Conservation (phyloP, 92 coral and sea anemone species). For the Ricordea florida region DNA sequence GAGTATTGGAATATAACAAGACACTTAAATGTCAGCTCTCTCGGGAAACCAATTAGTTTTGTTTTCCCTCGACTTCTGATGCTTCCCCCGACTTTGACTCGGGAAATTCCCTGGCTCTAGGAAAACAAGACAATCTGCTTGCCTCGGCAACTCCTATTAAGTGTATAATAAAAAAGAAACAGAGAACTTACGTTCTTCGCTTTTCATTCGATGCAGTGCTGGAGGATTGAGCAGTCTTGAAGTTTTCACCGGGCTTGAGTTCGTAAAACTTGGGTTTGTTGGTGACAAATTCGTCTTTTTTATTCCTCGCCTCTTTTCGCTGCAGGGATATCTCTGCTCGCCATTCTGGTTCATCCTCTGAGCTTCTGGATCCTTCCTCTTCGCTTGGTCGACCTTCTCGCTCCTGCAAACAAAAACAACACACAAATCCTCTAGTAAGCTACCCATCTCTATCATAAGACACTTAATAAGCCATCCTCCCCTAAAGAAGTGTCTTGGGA, state of each 20-base stretch:
- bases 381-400: conserved; percentile 83
- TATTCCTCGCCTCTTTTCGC: conserved; percentile 40
- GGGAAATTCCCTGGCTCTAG: no score
- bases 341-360: conserved; percentile 94
- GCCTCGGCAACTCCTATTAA: no score
- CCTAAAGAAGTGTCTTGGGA: no score
- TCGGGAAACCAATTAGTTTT: no score
- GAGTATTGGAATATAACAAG: no score
- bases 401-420: conserved; percentile 50
- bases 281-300: conserved; percentile 5
- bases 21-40: no score
- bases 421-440: background rate
- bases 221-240: conserved; percentile 23
- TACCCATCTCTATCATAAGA: no score
- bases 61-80: no score
- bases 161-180: no score
- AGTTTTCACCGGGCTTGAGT: conserved; percentile 75
- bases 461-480: no score
- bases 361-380: conserved; percentile 82
- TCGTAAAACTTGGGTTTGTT: conserved; percentile 90
- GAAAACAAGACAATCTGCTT: no score
- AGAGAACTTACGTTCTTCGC: conserved; percentile 58
- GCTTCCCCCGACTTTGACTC: no score
- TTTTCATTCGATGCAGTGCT: conserved; percentile 16
- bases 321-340: conserved; percentile 58